Conservation (phyloP, 2,888 invertebrate species). For the Lydus trimaculatus region DNA sequence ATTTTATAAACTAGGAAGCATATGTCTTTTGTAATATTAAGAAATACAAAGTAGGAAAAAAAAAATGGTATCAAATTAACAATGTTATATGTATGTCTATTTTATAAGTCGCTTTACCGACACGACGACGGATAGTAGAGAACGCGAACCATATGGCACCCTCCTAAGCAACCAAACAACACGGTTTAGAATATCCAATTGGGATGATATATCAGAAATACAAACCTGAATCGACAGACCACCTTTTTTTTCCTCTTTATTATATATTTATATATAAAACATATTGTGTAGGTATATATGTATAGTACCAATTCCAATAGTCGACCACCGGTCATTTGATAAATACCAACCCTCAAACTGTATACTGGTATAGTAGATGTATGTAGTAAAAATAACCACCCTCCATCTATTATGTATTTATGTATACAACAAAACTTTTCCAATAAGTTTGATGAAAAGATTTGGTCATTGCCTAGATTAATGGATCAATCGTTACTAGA, state of each 20-base stretch:
- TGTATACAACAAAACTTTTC: conserved; percentile 17
- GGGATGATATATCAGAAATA: conserved; percentile 10
- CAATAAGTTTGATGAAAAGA: conserved; percentile 40
- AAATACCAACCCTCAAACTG: not conserved
- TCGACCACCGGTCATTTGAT: conserved; percentile 21
- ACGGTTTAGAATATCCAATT: conserved; percentile 25
- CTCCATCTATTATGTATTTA: not conserved
- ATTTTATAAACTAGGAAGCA: conserved; percentile 12
- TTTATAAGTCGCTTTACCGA: not conserved
- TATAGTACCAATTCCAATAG: not conserved
- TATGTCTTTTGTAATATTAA: conserved; percentile 15
- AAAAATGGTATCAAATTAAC: conserved; percentile 24
- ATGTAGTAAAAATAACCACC: not conserved
- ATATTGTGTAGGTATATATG: not conserved
- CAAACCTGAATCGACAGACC: conserved; percentile 15
- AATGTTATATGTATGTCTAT: conserved; percentile 22
- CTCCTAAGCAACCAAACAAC: conserved; percentile 5
- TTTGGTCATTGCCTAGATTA: conserved; percentile 41
- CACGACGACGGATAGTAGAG: no score
- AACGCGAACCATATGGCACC: conserved; percentile 27
- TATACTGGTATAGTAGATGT: no score
- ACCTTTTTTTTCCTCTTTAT: not conserved
- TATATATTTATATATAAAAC: no score
- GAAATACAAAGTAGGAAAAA: not conserved
- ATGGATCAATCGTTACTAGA: conserved; percentile 38